Evolutionary conservation across 2,888 invertebrate genomes (phyloP), one percentile per base, ranked within the genome.

Genomic region (Isotomurus palustris): DNA sequence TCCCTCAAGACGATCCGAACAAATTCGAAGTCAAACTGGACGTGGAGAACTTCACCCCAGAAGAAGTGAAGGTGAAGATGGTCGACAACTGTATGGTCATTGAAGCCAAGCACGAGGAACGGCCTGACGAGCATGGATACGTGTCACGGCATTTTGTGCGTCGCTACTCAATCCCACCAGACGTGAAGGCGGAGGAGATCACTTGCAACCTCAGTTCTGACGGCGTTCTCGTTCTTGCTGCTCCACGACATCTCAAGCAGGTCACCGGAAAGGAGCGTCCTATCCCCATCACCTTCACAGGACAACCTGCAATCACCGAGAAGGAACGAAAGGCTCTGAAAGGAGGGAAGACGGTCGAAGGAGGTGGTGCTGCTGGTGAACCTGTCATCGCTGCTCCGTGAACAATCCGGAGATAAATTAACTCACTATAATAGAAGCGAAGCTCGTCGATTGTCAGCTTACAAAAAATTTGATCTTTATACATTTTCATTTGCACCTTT

Each of bases 21-120:
- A 49, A 47, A 28, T 60, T 52, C 12, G 78, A 85, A 80, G 84
- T 87, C 2, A 84, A 84, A 69, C 75, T 87, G 55, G 87, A 88
- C 71, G 85, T 88, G 17, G 85, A 85, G 72, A 86, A 87, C 70
- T 88, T 87, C 75, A 72, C 83, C 1, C 88, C 88, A 0, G 83
- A 84, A 60, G 88, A 88, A 75, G 82, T 88, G 62, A 82, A 83
- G 0, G 87, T 88, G 1, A 88, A 87, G 73, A 82, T 85, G 0
- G 78, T 80, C 38, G 84, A 85, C 73, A 83, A 83, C 73, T 79
- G 78, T 60, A 80, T 88, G 1, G 83, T 86, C 32, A 75, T 79
- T 2, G 85, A 87, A 73, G 88, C 87, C 50, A 89, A 86, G 73
- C 90, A 91, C 73, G 88, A 89, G 72, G 90, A 91, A 74, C 87